phyloP scores from a whole-genome alignment of 2,113 vertebrate genomes.

The Lagopus muta region DNA sequence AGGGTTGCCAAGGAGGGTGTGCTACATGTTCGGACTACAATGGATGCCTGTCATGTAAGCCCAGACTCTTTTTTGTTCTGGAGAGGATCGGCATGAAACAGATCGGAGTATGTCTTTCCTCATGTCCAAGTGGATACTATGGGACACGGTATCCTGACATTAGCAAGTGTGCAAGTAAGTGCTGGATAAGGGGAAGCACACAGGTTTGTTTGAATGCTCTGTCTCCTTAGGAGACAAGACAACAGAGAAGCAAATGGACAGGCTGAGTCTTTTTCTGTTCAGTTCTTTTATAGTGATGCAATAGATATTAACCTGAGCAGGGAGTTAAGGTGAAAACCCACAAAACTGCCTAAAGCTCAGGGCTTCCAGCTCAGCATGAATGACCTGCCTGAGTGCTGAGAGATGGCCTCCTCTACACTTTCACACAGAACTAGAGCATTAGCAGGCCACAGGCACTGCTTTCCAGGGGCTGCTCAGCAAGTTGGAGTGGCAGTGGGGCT shows the following conservation, averaged over 20 bases:
- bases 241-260: not conserved
- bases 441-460: accelerated
- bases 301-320: not conserved
- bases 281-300: not conserved
- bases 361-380: not conserved
- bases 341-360: not conserved
- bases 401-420: not conserved
- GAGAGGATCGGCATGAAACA: conserved; percentile 98
- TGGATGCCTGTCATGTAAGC: conserved; percentile 97
- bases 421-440: accelerated
- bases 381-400: not conserved
- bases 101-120: conserved; percentile 95
- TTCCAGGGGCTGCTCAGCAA: not conserved
- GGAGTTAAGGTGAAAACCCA: not conserved
- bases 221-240: not conserved
- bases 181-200: not conserved
- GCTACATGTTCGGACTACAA: conserved; percentile 98
- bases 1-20: conserved; percentile 95
- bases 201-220: not conserved
- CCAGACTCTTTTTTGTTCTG: conserved; percentile 96
- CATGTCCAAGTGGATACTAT: conserved; percentile 94
- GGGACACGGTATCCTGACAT: conserved; percentile 95
- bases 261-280: not conserved
- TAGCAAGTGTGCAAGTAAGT: conserved; percentile 98
- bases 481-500: not conserved